These are phyloP conservation scores for Chydorus sphaericus DNA, from an alignment of 2,888 invertebrate genomes.

Conservation along the genomic window DNA sequence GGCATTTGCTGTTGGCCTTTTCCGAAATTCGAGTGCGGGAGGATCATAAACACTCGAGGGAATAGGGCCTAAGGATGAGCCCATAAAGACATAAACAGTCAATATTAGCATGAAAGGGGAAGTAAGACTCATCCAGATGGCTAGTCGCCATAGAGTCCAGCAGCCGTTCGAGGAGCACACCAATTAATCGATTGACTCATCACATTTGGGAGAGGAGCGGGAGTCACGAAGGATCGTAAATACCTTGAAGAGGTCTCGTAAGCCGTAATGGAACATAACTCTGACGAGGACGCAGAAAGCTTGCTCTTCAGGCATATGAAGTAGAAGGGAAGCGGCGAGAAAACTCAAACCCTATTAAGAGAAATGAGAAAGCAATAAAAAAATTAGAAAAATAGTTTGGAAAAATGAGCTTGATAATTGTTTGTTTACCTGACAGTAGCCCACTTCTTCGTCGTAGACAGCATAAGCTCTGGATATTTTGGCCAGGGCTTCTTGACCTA, in stretches of 20 bases:
- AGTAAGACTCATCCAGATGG: no score
- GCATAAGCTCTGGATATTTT: constrained; percentile 95
- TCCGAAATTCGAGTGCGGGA: no score
- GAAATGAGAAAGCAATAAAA: neutral
- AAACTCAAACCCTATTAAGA: constrained; percentile 52
- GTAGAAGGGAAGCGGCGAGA: constrained; percentile 81
- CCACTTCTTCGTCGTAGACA: constrained; percentile 91
- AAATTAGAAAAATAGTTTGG: neutral
- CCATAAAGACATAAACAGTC: no score
- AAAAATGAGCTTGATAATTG: no score
- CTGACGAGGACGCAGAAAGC: constrained; percentile 93
- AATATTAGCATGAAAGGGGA: no score
- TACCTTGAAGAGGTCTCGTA: constrained; percentile 78
- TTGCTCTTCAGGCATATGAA: constrained; percentile 87
- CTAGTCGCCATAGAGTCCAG: no score
- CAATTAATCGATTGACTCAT: neutral
- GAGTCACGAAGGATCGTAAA: neutral
- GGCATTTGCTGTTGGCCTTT: no score
- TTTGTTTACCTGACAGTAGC: constrained; percentile 96
- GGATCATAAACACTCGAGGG: no score
- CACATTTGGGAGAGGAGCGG: neutral
- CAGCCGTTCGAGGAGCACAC: neutral
- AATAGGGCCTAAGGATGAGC: no score
- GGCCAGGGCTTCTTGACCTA: constrained; percentile 89
- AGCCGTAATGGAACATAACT: constrained; percentile 90